Evolutionary conservation across 2,888 invertebrate species (phyloP), one percentile per base, ranked within the genome.

Genomic region (Hemistola chrysoprasaria): DNA sequence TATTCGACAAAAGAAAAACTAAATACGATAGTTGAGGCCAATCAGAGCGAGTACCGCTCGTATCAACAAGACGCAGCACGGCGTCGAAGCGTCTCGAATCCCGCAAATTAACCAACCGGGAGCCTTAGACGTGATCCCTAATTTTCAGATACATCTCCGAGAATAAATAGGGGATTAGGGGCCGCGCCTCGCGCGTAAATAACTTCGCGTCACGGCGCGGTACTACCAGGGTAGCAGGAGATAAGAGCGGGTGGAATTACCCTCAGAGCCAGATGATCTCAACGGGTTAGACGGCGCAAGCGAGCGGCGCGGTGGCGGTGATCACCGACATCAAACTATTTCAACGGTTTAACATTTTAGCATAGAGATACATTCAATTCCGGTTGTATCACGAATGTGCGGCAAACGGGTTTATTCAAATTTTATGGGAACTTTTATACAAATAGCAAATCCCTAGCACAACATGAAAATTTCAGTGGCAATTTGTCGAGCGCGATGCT

Each of bases 111-210:
- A 79, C 80, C 80, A 65, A 56, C 57, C 55, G 51, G 48, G 58
- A 34, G 44, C 40, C 71, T 71, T 59, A 70, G 78, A 72, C 73
- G 80, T 86, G 86, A 88, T 87, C 86, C 87, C 87, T 87, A 86
- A 87, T 88, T 88, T 87, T 84, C 85, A 85, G 86, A 88, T 87
- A 87, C 84, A 85, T 87, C 83, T 82, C 79, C 62, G 71, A 71
- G 84, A 83, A 87, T 86, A 87, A 87, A 87, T 86, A 87, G 87
- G 77, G 83, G 87, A 85, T 88, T 87, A 86, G 74, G 83, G 82
- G 76, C 64, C 78, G 75, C 74, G 80, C 69, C 70, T 71, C 61
- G 68, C 71, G 80, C 85, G 86, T 88, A 87, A 87, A 88, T 87
- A 88, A 84, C 78, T 66, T 69, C 68, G 78, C 80, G 84, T 82